These are phyloP conservation scores for Aplodontia rufa DNA, from an alignment of 2,113 vertebrate genomes.

Conservation along the genomic window DNA sequence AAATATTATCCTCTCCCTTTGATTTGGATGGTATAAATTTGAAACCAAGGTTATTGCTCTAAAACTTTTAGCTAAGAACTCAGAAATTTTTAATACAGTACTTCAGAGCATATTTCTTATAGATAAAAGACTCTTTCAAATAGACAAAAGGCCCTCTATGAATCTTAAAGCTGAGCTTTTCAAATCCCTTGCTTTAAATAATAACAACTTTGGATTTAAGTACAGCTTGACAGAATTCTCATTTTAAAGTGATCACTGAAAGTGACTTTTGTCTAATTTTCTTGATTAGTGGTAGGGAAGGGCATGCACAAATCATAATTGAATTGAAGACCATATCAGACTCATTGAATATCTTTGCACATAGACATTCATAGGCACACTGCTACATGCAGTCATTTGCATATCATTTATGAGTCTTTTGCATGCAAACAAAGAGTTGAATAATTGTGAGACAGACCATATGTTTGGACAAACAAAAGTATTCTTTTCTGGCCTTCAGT, in stretches of 20 bases:
- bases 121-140: neutral
- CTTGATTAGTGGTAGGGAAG: neutral
- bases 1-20: neutral
- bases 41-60: neutral
- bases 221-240: neutral
- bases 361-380: neutral
- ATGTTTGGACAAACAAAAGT: neutral
- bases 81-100: neutral
- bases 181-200: neutral
- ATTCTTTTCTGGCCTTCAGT: neutral
- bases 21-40: neutral
- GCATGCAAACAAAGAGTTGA: neutral
- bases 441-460: neutral
- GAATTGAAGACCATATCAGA: neutral
- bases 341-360: neutral
- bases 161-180: neutral
- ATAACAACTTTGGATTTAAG: neutral
- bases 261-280: neutral
- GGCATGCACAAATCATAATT: neutral
- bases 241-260: neutral
- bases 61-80: neutral
- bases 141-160: neutral
- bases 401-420: neutral
- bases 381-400: neutral
- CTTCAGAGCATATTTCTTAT: neutral